These are phyloP conservation scores for Plecturocebus donacophilus DNA, from an alignment of 2,113 vertebrate species.

Conservation along the genomic window DNA sequence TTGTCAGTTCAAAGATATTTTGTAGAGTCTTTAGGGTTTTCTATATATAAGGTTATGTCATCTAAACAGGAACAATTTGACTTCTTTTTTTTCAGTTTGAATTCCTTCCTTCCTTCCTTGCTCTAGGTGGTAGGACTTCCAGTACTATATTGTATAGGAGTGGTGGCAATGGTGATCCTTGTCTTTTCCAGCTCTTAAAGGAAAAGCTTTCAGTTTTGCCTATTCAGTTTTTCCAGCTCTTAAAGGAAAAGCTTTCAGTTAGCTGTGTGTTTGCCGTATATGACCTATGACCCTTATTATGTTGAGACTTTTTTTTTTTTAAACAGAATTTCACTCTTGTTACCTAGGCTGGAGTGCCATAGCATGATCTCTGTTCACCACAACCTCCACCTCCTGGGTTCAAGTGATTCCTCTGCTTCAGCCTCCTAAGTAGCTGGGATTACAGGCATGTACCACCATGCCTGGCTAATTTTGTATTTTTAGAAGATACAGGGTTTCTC, in stretches of 20 bases:
- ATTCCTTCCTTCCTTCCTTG: background rate
- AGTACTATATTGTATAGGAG: background rate
- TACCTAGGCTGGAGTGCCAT: too few relatives aligned
- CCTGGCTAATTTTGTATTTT: too few relatives aligned
- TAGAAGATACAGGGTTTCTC: too few relatives aligned
- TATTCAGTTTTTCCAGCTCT: background rate
- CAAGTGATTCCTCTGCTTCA: too few relatives aligned
- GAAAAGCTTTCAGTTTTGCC: background rate
- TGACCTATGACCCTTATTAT: background rate
- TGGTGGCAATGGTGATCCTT: background rate
- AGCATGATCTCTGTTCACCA: too few relatives aligned
- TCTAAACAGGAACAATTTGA: background rate
- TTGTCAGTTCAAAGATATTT: background rate
- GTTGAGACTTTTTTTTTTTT: background rate
- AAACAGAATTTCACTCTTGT: too few relatives aligned
- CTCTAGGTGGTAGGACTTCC: background rate
- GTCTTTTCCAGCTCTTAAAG: background rate
- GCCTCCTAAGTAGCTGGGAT: too few relatives aligned
- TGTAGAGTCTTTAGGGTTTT: background rate
- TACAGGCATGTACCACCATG: too few relatives aligned
- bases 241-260: background rate
- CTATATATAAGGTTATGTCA: background rate
- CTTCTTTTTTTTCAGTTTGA: background rate
- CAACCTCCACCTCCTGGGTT: too few relatives aligned
- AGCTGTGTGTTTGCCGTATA: background rate